phyloP scores from a whole-genome alignment of 2,113 vertebrate species.

The Tragelaphus strepsiceros region DNA sequence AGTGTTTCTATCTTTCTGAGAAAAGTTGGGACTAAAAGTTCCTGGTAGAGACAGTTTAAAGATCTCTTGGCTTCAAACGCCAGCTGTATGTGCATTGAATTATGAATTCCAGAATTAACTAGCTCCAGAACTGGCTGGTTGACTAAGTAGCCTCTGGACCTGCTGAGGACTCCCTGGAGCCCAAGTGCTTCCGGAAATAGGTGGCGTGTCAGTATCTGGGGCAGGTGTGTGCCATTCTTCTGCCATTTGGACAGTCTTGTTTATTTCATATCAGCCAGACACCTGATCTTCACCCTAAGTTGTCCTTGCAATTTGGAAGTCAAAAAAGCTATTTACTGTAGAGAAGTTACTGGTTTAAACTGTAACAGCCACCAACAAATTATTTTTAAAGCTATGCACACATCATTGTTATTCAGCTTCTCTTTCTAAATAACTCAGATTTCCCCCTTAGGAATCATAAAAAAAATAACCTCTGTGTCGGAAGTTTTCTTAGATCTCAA shows the following conservation, averaged over 20 bases:
- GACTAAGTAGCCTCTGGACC: neutral
- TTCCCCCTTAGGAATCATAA: slow-evolving; percentile 48
- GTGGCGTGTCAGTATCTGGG: neutral
- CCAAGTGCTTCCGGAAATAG: neutral
- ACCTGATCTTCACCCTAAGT: slow-evolving; percentile 51
- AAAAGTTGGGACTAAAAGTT: slow-evolving; percentile 9
- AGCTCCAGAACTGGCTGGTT: slow-evolving; percentile 26
- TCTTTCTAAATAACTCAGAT: slow-evolving; percentile 52
- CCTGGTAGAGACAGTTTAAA: slow-evolving; percentile 55
- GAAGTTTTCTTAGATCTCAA: slow-evolving; percentile 52
- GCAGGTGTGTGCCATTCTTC: neutral
- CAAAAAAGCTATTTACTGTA: slow-evolving; percentile 59
- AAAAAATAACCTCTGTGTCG: slow-evolving; percentile 53
- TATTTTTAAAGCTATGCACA: slow-evolving; percentile 64
- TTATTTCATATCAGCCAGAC: slow-evolving; percentile 42
- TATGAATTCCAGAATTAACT: slow-evolving; percentile 47
- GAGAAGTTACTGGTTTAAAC: slow-evolving; percentile 33
- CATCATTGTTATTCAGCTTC: slow-evolving; percentile 38
- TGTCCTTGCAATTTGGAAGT: slow-evolving; percentile 52
- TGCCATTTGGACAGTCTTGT: slow-evolving; percentile 30
- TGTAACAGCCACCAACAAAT: slow-evolving; percentile 59
- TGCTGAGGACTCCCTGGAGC: neutral
- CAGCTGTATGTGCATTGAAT: slow-evolving; percentile 53
- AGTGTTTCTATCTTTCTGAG: slow-evolving; percentile 9
- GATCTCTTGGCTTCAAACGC: slow-evolving; percentile 42